Base-by-base conservation (phyloP, 2,888 invertebrate species). In the Drosophila rubida region DNA sequence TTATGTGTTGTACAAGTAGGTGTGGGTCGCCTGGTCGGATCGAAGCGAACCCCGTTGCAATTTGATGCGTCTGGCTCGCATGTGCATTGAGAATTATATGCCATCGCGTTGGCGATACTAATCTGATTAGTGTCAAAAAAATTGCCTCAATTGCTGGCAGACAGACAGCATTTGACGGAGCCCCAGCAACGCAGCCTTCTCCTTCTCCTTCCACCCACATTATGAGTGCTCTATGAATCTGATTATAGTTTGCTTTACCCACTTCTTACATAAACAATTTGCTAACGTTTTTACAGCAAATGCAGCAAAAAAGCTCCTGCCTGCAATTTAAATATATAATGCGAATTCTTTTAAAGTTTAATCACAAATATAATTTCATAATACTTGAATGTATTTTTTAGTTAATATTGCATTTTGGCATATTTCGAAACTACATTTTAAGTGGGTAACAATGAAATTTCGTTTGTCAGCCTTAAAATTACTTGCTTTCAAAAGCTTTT, bases 51-150 rank as follows among this genome's bases (percentile, higher is more conserved):
- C 59, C 74, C 78, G 46, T 54, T 82, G 82, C 82, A 82, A 82
- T 86, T 82, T 73, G 82, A 82, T 82, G 82, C 88, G 75, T 75
- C 75, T 78, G 75, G 37, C 59, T 73, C 59, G 59, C 78, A 77
- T 75, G 78, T 75, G 78, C 78, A 75, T 35, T 73, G 61, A 58
- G 71, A 65, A 74, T 76, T 73, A 65, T 76, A 61, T 64, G 64
- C 55, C 70, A 76, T 74, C 76, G 83, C 87, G 89, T 87, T 89
- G 89, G 86, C 91, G 90, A 90, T 91, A 90, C 90, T 91, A 91
- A 91, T 91, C 90, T 89, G 90, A 91, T 91, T 91, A 91, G 89
- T 90, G 91, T 91, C 91, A 91, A 79, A 80, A 53, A 60, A 65
- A 58, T 48, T 61, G 69, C 69, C 63, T 64, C 70, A 67, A 69